phyloP scores from a whole-genome alignment of 2,113 vertebrate species.

The Crotalus helleri region DNA sequence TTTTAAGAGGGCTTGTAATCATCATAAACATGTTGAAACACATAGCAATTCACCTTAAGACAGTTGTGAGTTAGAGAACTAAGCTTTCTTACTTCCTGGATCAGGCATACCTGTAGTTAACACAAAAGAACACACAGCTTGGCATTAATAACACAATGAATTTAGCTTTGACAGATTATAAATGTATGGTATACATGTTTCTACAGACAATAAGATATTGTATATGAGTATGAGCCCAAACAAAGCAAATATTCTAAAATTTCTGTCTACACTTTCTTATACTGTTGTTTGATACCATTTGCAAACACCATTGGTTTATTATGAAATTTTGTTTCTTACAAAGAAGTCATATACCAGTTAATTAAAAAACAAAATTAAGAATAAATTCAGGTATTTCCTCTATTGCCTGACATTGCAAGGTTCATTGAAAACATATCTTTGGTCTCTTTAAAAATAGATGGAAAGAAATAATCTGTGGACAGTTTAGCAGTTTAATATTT shows the following conservation, averaged over 20 bases:
- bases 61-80: constrained; percentile 74
- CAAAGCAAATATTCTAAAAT: constrained; percentile 1
- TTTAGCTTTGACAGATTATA: neutral
- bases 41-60: constrained; percentile 72
- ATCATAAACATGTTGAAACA: constrained; percentile 74
- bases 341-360: neutral
- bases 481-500: neutral
- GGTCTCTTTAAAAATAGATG: neutral
- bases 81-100: constrained; percentile 67
- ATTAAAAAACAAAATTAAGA: constrained; percentile 16
- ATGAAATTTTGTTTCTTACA: neutral
- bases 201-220: neutral
- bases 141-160: constrained; percentile 10
- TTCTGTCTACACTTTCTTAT: neutral
- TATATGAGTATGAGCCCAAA: neutral
- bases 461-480: neutral
- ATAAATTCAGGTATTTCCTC: neutral
- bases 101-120: constrained; percentile 61
- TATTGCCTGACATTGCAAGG: neutral
- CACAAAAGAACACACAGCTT: constrained; percentile 70
- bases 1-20: constrained; percentile 74
- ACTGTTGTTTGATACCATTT: constrained; percentile 7
- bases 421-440: neutral
- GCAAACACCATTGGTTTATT: neutral
- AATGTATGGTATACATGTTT: accelerated